Base-by-base conservation (phyloP, 2,888 invertebrate species). In the Onthophagus sagittarius region DNA sequence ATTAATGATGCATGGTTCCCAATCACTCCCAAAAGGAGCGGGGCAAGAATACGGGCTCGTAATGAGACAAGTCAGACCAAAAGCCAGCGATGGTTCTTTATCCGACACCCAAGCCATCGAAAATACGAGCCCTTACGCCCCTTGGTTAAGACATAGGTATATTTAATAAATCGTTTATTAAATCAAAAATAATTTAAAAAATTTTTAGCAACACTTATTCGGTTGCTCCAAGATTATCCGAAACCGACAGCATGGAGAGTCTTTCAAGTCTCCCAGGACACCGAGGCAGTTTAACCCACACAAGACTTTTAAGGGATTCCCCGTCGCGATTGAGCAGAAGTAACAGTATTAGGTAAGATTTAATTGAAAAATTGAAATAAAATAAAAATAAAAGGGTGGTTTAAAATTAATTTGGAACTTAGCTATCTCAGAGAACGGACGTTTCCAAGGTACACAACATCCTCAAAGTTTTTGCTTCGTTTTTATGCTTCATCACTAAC, bases 401-500 rank as follows among this genome's bases (percentile, higher is more conserved):
- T 7, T 62, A 62, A 23, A 11, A 70, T 70, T 53, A 75, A 71
- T 75, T 75, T 77, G 76, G 83, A 81, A 79, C 79, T 77, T 86
- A 94, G 95, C 94, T 94, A 94, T 88, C 94, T 94, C 86, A 92
- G 93, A 91, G 94, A 94, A 90, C 91, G 95, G 94, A 95, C 95
- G 80, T 95, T 94, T 87, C 94, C 94, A 90, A 95, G 95, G 94
- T 94, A 93, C 86, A 90, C 87, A 74, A 74, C 64, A 23, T 23
- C 23, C 3, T 23, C 23, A 23, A 23, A 23, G 23, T 23, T 23
- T 23, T 23, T 23, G 23, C 23, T 23, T 23, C 23, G 23, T 23
- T 23, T 23, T 23, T 23, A 23, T 31, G 32, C 67, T 67, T 67
- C 23, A 67, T 13, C 64, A 13, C n/a, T n/a, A 31, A 65, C 15